Conservation (phyloP, 2,888 invertebrate genomes). For the Phasia obesa region DNA sequence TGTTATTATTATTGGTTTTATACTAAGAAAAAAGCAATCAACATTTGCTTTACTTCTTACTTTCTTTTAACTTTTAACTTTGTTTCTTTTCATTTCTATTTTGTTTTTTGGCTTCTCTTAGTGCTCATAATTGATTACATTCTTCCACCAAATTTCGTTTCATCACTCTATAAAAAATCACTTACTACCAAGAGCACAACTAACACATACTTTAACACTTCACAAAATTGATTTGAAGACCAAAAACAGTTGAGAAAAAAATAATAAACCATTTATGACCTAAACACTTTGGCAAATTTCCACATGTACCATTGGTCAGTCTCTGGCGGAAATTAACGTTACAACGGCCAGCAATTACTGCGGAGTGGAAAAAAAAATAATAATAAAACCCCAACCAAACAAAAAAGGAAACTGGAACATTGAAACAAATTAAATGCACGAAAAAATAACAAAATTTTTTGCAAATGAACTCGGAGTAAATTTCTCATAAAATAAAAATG, state of each 20-base stretch:
- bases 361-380: not conserved
- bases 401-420: not conserved
- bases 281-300: slow-evolving; percentile 62
- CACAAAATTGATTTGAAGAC: slow-evolving; percentile 50
- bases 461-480: slow-evolving; percentile 37
- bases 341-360: slow-evolving; percentile 31
- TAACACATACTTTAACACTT: slow-evolving; percentile 48
- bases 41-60: not conserved
- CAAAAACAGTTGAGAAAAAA: slow-evolving; percentile 3
- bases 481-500: slow-evolving; percentile 40
- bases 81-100: not conserved
- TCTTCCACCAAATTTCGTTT: slow-evolving; percentile 67
- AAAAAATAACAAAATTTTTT: slow-evolving; percentile 53
- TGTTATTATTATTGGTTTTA: no score
- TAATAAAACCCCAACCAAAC: slow-evolving; percentile 14
- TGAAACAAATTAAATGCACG: slow-evolving; percentile 40
- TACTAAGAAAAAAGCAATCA: no score
- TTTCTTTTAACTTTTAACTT: no score
- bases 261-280: slow-evolving; percentile 51
- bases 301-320: slow-evolving; percentile 50
- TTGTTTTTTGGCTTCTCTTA: not conserved
- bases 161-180: slow-evolving; percentile 68
- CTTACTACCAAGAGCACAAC: slow-evolving; percentile 48
- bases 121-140: slow-evolving; percentile 55
- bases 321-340: slow-evolving; percentile 54